Evolutionary conservation across 1,140 invertebrate species (phyloP), one percentile per base, ranked within the genome.

Genomic region (Teleopsis dalmanni): DNA sequence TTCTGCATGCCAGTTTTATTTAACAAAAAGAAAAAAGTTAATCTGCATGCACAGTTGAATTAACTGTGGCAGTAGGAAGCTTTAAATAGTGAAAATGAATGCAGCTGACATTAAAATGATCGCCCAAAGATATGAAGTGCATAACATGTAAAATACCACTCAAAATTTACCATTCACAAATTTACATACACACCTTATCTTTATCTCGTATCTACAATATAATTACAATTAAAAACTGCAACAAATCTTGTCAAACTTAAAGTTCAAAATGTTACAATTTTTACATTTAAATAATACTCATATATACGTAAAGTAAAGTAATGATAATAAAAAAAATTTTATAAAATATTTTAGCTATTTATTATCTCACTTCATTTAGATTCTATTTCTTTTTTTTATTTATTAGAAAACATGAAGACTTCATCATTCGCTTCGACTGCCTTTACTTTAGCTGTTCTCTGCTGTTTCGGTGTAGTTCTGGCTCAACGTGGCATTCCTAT

Each of bases 401-500:
- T 51, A 16, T 16, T 26, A 19, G 18, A 67, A 64, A 60, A 60
- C 64, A 67, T 67, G 64, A 58, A 60, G 52, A 44, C 58, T 46
- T 50, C 57, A 42, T 52, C 47, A 55, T 62, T 59, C 11, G 31
- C 42, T 14, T 23, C 31, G 23, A 21, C 29, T 50, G 50, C 65
- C n/a, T 22, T 26, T 33, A 29, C 34, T 31, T 26, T 54, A 50
- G 50, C 59, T 54, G 62, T 57, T 26, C 43, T 68, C 44, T 62
- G 54, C 52, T 65, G 58, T 45, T 49, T 55, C 43, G 47, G 53
- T 25, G 48, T 62, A 7, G 52, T 51, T 16, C 46, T 52, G n/a
- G 63, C 63, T 18, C 66, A 70, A 36, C 64, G 63, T 26, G 58
- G 66, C 36, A 48, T 69, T 34, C 58, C 62, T 3, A 56, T 52